Evolutionary conservation across 2,797 vertebrate genomes (phyloP).

Genomic region (Brachymystax lenok): DNA sequence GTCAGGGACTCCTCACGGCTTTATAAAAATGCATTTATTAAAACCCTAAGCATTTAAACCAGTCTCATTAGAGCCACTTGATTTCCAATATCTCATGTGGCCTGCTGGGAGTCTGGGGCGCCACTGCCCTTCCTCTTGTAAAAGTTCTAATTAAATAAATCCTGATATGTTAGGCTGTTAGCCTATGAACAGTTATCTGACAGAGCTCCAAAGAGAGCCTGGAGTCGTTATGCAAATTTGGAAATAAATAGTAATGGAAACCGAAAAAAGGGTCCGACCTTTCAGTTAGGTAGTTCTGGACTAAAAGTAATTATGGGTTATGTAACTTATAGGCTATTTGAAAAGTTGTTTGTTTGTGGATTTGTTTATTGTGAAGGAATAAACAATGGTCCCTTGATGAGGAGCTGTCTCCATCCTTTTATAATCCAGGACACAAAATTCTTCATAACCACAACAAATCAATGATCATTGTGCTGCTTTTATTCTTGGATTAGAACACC

Average conservation of each 20-base stretch:
- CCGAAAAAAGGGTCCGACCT: background rate
- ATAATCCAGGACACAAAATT: too few relatives aligned
- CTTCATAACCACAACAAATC: background rate
- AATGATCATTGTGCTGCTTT: background rate
- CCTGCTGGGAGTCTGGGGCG: constrained; percentile 13
- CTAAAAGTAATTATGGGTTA: background rate
- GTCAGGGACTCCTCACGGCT: constrained; percentile 10
- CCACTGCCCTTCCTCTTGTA: constrained; percentile 24
- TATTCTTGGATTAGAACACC: background rate
- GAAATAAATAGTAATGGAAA: constrained; percentile 25
- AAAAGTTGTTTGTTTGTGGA: background rate
- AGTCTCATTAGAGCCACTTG: constrained; percentile 25
- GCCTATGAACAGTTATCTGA: constrained; percentile 24
- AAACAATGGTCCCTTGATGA: too few relatives aligned
- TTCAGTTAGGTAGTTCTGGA: background rate
- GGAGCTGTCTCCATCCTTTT: too few relatives aligned
- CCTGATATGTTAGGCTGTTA: constrained; percentile 27
- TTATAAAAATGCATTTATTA: constrained; percentile 21
- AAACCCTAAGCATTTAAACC: constrained; percentile 25
- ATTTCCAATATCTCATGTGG: constrained; percentile 38
- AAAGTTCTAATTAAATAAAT: constrained; percentile 40
- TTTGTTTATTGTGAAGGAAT: too few relatives aligned
- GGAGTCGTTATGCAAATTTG: constrained; percentile 23
- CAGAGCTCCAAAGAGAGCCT: constrained; percentile 19
- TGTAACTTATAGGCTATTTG: background rate